phyloP scores from a whole-genome alignment of 2,888 invertebrate species.

The Scaeva pyrastri region DNA sequence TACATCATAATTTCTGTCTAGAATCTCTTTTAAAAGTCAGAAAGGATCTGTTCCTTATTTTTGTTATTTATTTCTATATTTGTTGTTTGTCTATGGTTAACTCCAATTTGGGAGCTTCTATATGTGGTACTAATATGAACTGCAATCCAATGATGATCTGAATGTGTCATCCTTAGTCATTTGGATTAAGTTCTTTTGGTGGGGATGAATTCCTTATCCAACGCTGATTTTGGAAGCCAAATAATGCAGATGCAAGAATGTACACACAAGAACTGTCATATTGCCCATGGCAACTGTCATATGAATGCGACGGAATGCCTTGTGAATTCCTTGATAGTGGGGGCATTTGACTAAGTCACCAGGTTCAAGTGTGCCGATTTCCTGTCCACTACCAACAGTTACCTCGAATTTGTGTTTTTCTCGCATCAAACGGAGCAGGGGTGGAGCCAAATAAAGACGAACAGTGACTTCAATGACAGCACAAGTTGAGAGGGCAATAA shows the following conservation, averaged over 20 bases:
- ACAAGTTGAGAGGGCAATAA: conserved; percentile 81
- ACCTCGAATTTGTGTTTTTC: conserved; percentile 91
- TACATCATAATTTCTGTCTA: conserved; percentile 1
- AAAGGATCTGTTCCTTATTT: not conserved
- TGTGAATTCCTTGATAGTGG: conserved; percentile 90
- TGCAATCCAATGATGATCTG: conserved; percentile 24
- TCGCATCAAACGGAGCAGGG: conserved; percentile 89
- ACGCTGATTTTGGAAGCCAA: conserved; percentile 85
- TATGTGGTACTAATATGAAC: not conserved
- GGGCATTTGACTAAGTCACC: conserved; percentile 91
- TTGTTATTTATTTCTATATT: not conserved
- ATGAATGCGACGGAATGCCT: conserved; percentile 90
- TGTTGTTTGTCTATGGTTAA: not conserved
- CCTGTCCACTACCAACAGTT: conserved; percentile 90
- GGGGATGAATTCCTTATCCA: conserved; percentile 54
- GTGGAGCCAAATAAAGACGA: conserved; percentile 90
- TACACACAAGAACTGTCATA: conserved; percentile 88
- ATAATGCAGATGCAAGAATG: conserved; percentile 88
- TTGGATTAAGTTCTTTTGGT: conserved; percentile 5
- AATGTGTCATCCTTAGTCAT: conserved; percentile 15
- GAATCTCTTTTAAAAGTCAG: conserved; percentile 19
- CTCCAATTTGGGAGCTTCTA: conserved; percentile 7
- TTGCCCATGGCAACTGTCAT: conserved; percentile 92
- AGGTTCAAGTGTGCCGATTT: conserved; percentile 89
- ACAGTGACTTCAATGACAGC: conserved; percentile 89